These are phyloP conservation scores for Pachypsylla venusta DNA, from an alignment of 1,140 invertebrate species.

Conservation along the genomic window DNA sequence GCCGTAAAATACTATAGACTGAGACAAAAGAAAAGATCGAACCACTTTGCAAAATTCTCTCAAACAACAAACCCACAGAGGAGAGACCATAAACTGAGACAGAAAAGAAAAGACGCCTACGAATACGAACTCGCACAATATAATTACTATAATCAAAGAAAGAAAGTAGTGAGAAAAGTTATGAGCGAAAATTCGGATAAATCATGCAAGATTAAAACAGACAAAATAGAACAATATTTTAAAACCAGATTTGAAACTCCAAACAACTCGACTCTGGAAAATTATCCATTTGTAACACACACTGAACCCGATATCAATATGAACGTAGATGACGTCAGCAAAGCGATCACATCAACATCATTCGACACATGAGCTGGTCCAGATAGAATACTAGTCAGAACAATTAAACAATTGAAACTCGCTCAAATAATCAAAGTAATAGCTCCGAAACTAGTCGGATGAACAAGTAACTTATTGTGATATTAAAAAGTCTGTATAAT, in stretches of 20 bases:
- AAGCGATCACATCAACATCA: background rate
- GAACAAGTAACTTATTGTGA: too few species aligned
- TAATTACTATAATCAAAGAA: background rate
- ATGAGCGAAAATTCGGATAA: background rate
- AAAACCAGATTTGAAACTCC: background rate
- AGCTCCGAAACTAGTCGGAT: too few species aligned
- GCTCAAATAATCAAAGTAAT: background rate
- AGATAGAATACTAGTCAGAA: background rate
- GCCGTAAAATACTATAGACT: background rate
- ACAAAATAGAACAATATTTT: background rate
- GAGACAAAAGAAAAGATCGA: background rate
- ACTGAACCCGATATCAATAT: background rate
- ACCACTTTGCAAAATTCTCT: background rate
- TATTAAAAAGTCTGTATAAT: too few species aligned
- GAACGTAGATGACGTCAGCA: background rate
- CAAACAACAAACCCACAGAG: background rate
- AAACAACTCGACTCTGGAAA: background rate
- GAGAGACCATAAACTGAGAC: background rate
- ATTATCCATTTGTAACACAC: background rate
- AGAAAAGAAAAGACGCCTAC: background rate
- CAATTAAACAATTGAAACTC: background rate
- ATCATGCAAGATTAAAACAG: background rate
- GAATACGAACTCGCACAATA: background rate
- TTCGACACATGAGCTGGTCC: background rate
- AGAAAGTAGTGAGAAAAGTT: background rate